Evolutionary conservation across 2,888 invertebrate species (phyloP), one percentile per base, ranked within the genome.

Genomic region (Plagodis pulveraria): DNA sequence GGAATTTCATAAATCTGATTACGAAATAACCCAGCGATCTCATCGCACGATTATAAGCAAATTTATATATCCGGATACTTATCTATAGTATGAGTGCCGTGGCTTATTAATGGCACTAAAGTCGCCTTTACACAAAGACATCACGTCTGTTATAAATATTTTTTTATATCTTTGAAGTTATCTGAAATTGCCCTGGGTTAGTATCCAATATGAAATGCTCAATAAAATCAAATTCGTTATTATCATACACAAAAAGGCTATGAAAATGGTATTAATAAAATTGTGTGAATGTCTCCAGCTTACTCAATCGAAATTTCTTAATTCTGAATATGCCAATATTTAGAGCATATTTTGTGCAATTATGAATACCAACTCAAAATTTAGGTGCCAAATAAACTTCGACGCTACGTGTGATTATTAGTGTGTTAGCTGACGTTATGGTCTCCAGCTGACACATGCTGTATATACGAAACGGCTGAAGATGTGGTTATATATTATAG

Each of bases 1-100:
- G 70, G 76, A 71, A 74, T 74, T 77, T 71, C 67, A 67, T 69
- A 65, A 74, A 78, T 77, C 71, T 69, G 74, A 73, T 71, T 70
- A 47, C 70, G 77, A 71, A 74, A 74, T 77, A 69, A 66, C 68
- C n/a, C 62, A 61, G 57, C 66, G 66, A 74, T 76, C 71, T 70
- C 70, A 72, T 74, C 71, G 63, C 58, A 49, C 49, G 42, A 52
- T 72, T 69, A 69, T 78, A 76, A 78, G 75, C 72, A 69, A 73
- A 77, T 80, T 75, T 78, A 73, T 74, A 68, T 72, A 22, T 2
- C 1, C 22, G 22, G 22, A 22, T 22, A 22, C 58, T 66, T 67
- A 73, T 66, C 68, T 74, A 77, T 77, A 72, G 73, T 74, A 65
- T 70, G 70, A 72, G 69, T 71, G 61, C 60, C 66, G 66, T 48